Percentiles rank a stretch among this genome's conserved stretches.
Evolutionary conservation across 2,888 invertebrate species (phyloP).

Genomic region (Apodemia duryi): DNA sequence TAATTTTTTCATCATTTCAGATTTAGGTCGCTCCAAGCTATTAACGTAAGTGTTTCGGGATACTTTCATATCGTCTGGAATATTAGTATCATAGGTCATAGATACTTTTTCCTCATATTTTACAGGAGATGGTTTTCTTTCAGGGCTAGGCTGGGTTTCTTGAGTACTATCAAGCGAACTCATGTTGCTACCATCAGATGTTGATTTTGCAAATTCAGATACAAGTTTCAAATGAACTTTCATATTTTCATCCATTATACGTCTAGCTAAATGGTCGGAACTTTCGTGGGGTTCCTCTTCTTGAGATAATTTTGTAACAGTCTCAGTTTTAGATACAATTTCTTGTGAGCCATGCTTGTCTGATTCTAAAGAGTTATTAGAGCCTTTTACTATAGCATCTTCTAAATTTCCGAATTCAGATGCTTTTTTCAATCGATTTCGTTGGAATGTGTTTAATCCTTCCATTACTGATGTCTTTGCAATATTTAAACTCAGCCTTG

Average conservation of each 20-base stretch:
- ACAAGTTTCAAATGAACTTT: conserved; percentile 72
- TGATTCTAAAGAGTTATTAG: conserved; percentile 65
- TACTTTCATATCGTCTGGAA: conserved; percentile 82
- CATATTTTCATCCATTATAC: conserved; percentile 72
- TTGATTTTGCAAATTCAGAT: conserved; percentile 71
- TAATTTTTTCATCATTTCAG: conserved; percentile 79
- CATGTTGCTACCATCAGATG: conserved; percentile 66
- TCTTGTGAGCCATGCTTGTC: conserved; percentile 56
- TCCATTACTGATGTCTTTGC: conserved; percentile 79
- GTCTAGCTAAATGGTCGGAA: conserved; percentile 65
- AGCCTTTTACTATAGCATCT: conserved; percentile 84
- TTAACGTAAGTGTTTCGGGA: conserved; percentile 80
- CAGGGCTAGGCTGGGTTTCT: conserved; percentile 46
- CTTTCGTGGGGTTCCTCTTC: conserved; percentile 58
- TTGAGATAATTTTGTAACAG: conserved; percentile 45
- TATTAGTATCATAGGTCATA: conserved; percentile 78
- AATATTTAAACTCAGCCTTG: conserved; percentile 74
- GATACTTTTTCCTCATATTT: conserved; percentile 67
- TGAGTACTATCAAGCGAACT: conserved; percentile 64
- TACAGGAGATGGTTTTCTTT: conserved; percentile 44
- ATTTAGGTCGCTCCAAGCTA: conserved; percentile 81
- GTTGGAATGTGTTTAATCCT: conserved; percentile 83
- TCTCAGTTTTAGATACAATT: conserved; percentile 35
- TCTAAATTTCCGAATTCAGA: conserved; percentile 88
- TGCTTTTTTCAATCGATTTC: conserved; percentile 84